phyloP scores from a whole-genome alignment of 2,113 vertebrate genomes.

The Alligator sinensis region DNA sequence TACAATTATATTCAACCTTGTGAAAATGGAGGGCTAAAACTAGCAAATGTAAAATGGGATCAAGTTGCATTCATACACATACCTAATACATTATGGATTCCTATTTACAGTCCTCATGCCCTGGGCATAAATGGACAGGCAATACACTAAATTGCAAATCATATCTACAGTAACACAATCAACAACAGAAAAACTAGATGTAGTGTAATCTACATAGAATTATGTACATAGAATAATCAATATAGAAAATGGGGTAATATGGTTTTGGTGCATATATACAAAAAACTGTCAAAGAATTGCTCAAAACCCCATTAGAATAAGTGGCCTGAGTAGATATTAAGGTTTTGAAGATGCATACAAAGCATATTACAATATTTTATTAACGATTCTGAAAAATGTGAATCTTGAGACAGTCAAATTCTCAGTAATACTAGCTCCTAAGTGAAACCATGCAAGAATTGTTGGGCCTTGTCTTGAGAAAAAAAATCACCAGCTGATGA shows the following conservation, averaged over 20 bases:
- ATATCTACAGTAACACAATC: neutral
- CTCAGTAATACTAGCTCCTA: neutral
- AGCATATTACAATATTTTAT: neutral
- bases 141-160: neutral
- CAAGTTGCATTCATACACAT: conserved; percentile 47
- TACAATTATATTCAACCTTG: conserved; percentile 50
- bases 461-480: neutral
- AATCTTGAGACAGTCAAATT: neutral
- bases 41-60: conserved; percentile 56
- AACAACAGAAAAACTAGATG: neutral
- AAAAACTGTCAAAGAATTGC: neutral
- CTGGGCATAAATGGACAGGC: conserved; percentile 1
- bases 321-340: neutral
- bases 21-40: conserved; percentile 45
- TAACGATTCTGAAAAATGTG: neutral
- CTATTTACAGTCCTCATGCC: conserved; percentile 3
- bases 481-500: conserved; percentile 18
- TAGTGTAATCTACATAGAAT: neutral
- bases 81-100: conserved; percentile 56
- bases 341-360: neutral
- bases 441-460: neutral
- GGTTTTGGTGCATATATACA: neutral
- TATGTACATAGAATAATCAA: neutral
- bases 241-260: neutral
- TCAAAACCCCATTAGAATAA: neutral